Conservation (phyloP, 2,797 vertebrate species). For the Macrochelys suwanniensis region DNA sequence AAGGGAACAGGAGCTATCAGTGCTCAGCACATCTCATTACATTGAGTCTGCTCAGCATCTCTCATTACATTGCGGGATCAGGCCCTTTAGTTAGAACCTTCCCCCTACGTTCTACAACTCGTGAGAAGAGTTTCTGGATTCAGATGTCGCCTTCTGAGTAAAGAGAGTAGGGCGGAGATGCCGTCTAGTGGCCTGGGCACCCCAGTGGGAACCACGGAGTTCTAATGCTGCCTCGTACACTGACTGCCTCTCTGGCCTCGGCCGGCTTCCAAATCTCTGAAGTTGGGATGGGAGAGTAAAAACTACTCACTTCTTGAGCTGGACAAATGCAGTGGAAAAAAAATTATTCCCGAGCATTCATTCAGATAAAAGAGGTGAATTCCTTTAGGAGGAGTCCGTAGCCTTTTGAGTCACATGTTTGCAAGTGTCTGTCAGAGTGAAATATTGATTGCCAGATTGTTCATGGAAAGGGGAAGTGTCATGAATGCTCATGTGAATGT, state of each 20-base stretch:
- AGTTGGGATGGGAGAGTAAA: not conserved
- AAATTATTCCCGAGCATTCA: not conserved
- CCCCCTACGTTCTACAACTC: not conserved
- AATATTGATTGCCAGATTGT: accelerated
- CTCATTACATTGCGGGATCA: not conserved
- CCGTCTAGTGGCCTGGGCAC: not conserved
- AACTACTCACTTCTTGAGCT: not conserved
- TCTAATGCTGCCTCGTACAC: not conserved
- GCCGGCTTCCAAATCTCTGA: not conserved
- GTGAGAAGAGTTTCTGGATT: not conserved
- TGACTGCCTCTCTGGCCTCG: not conserved
- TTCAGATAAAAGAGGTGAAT: not conserved
- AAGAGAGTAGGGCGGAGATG: not conserved
- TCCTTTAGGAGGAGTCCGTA: not conserved
- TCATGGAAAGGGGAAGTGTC: not conserved
- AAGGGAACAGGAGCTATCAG: not conserved
- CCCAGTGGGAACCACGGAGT: not conserved
- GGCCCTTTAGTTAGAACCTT: not conserved
- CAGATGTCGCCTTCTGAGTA: not conserved
- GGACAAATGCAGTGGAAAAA: not conserved
- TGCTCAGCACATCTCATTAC: not conserved
- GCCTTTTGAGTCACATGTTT: not conserved
- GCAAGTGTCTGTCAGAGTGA: no score
- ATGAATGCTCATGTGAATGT: accelerated
- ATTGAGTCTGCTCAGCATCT: not conserved